Base-by-base conservation (phyloP, 2,797 vertebrate genomes). In the Xyrichtys novacula region DNA sequence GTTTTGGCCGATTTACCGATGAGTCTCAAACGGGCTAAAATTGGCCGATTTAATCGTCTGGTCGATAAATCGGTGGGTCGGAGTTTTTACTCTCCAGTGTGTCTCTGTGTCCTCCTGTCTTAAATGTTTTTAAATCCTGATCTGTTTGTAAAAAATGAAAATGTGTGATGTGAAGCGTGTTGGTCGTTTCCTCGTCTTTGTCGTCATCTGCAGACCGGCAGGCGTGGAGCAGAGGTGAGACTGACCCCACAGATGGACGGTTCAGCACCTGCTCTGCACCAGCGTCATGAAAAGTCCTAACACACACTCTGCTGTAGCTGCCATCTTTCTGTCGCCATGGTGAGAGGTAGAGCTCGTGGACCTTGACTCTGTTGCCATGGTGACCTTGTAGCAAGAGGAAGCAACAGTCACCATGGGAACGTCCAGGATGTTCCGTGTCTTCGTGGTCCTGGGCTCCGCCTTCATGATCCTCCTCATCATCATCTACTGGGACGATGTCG, bases 401-500 rank as follows among this genome's bases (percentile, higher is more conserved):
- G 69, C 71, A 69, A 54, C 76, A 43, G 74, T 87, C 93, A 93
- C 92, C 65, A 99, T 99, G 98, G 95, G 93, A 89, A 97, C 94
- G 71, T 94, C 96, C 0, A 95, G 95, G 76, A 94, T 96, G 64
- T 95, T 99, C 83, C 96, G 95, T 74, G 92, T 98, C 63, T 96
- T 96, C 67, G 92, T 98, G 72, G 94, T 95, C 55, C 89, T 99
- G 80, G 95, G 97, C 52, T 97, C 96, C 0, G 89, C 94, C 64
- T 95, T 98, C 86, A 98, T 96, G 96, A 95, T 99, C 80, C 94
- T 99, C 5, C 88, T 99, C 61, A 98, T 99, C 80, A 99, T 99
- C 26, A 95, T 97, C 46, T 99, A 99, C 87, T 99, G 97, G 97
- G 97, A 99, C 71, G 96, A 96, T 0, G 96, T 98, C 11, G 96